A percentile compares a stretch with the other conserved stretches of the same genome.
Evolutionary conservation across 53 echinoderm and acorn worm species (phyloP).

Genomic region (Glandiceps talaboti): DNA sequence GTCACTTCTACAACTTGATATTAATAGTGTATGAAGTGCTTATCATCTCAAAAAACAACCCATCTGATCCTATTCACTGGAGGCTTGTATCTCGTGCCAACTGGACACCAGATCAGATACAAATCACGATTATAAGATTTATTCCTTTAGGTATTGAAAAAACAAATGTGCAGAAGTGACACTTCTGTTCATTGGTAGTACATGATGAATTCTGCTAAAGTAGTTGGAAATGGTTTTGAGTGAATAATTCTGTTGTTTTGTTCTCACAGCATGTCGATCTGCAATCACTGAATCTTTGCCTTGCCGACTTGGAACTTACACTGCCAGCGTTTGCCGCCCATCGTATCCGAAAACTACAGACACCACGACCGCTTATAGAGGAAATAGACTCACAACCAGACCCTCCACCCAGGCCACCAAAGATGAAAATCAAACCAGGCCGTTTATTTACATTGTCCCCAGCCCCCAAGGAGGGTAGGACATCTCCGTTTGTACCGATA

Average conservation of each 20-base stretch:
- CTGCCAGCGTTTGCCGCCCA: slow-evolving; percentile 91
- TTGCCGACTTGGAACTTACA: slow-evolving; percentile 77
- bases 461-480: not conserved
- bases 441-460: slow-evolving; percentile 38
- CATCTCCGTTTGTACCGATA: slow-evolving; percentile 8
- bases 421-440: slow-evolving; percentile 88
- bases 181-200: no score
- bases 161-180: no score
- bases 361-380: slow-evolving; percentile 81
- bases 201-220: no score
- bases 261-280: slow-evolving; percentile 69
- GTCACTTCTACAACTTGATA: not conserved
- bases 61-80: not conserved
- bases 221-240: no score
- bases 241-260: no score
- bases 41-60: not conserved
- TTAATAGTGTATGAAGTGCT: not conserved
- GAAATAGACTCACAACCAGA: slow-evolving; percentile 89
- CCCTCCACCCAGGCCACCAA: slow-evolving; percentile 64
- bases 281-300: slow-evolving; percentile 61
- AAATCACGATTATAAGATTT: not conserved
- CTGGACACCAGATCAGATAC: not conserved
- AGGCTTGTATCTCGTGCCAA: not conserved
- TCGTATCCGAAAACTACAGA: slow-evolving; percentile 83
- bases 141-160: no score